Conservation (phyloP, 2,797 vertebrate species). For the Aselliscus stoliczkanus region DNA sequence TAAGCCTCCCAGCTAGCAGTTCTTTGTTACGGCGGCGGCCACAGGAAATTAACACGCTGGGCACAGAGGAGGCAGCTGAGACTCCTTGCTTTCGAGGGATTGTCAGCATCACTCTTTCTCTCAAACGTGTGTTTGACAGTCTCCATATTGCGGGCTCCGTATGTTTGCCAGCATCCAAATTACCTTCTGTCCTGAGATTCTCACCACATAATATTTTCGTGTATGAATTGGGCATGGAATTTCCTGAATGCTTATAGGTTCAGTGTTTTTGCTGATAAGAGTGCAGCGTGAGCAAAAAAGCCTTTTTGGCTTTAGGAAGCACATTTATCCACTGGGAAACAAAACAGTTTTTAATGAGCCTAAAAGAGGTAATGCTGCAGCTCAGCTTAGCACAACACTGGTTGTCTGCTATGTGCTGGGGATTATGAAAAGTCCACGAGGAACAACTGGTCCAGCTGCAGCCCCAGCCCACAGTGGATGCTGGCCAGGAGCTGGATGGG, state of each 20-base stretch:
- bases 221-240: background rate
- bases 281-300: background rate
- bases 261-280: background rate
- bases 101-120: background rate
- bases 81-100: background rate
- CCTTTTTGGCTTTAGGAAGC: constrained; percentile 16
- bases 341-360: background rate
- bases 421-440: accelerated
- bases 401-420: background rate
- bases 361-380: too few relatives aligned
- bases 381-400: background rate
- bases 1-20: accelerated
- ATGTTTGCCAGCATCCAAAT: background rate
- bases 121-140: accelerated
- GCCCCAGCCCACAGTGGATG: background rate
- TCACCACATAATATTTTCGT: background rate
- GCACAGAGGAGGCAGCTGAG: too few relatives aligned
- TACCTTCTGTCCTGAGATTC: background rate
- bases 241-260: background rate
- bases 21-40: accelerated
- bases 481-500: accelerated
- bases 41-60: background rate
- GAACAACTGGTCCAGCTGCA: too few relatives aligned
- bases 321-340: background rate
- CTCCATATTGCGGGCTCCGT: background rate